Evolutionary conservation across 2,888 invertebrate species (phyloP).

Genomic region (Napeogenes sylphis): DNA sequence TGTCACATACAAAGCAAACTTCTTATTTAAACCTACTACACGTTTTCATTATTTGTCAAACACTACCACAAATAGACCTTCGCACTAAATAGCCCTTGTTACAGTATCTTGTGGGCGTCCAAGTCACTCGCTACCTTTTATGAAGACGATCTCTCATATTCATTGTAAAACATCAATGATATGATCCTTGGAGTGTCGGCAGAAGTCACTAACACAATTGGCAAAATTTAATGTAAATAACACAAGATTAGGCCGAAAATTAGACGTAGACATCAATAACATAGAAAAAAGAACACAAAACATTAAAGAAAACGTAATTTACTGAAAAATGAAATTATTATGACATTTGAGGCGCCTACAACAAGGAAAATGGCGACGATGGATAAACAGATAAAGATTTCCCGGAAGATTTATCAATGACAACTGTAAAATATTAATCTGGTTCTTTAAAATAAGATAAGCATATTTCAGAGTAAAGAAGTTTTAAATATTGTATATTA

Average conservation of each 20-base stretch:
- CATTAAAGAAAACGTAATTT: constrained; percentile 67
- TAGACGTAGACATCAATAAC: constrained; percentile 45
- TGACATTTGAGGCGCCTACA: constrained; percentile 78
- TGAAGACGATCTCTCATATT: constrained; percentile 59
- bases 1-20: constrained; percentile 50
- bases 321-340: constrained; percentile 72
- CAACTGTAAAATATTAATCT: neutral
- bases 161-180: constrained; percentile 65
- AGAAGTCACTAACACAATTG: constrained; percentile 48
- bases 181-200: constrained; percentile 69
- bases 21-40: constrained; percentile 42
- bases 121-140: constrained; percentile 63
- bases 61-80: constrained; percentile 40
- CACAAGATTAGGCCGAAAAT: constrained; percentile 46
- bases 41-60: constrained; percentile 32
- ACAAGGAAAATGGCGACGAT: constrained; percentile 74
- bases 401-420: constrained; percentile 9
- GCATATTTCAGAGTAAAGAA: too few species aligned
- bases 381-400: constrained; percentile 30
- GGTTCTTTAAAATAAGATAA: too few species aligned
- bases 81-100: constrained; percentile 42
- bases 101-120: constrained; percentile 50
- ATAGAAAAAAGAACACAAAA: constrained; percentile 61
- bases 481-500: too few species aligned
- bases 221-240: constrained; percentile 40